Evolutionary conservation across 1,140 invertebrate genomes (phyloP), one percentile per base, ranked within the genome.

Genomic region (Drosophila setifemur): DNA sequence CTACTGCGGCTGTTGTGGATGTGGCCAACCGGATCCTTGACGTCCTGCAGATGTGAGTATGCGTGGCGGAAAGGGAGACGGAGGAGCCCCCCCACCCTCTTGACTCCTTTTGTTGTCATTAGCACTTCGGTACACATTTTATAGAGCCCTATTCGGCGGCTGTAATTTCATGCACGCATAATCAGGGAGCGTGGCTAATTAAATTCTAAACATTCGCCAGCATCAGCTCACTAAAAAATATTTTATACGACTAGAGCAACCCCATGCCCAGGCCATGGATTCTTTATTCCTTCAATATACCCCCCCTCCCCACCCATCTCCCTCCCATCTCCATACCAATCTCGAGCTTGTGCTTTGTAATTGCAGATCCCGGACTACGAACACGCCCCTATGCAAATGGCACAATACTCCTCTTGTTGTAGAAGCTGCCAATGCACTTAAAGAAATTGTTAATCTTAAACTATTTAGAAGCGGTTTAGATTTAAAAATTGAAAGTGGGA

Each of bases 381-480:
- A 64, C 54, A 85, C 78, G 78, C 78, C 78, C 81, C 81, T 75
- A 85, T 85, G 81, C 81, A 86, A 86, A 85, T 85, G 79, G 37
- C 47, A 61, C 39, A 43, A 50, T 54, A 50, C 60, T 49, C 40
- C 35, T 16, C 12, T n/a, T 29, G 11, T 6, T 45, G 47, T 39
- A 43, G 50, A 26, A 57, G 64, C 53, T 55, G 66, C 26, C 53
- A 28, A 1, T 14, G 5, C 57, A 63, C 42, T 63, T 11, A 11
- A 2, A 43, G 11, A 25, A 31, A 52, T 4, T 9, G 11, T 16
- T 16, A n/a, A n/a, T n/a, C n/a, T n/a, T n/a, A 2, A 23, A 23
- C 2, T 23, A 5, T 23, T 23, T 23, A 2, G 21, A 23, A 23
- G 21, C n/a, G n/a, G n/a, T n/a, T 4, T 44, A 14, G 8, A 14